Evolutionary conservation across 2,888 invertebrate genomes (phyloP).

Genomic region (Tenthredo livida): DNA sequence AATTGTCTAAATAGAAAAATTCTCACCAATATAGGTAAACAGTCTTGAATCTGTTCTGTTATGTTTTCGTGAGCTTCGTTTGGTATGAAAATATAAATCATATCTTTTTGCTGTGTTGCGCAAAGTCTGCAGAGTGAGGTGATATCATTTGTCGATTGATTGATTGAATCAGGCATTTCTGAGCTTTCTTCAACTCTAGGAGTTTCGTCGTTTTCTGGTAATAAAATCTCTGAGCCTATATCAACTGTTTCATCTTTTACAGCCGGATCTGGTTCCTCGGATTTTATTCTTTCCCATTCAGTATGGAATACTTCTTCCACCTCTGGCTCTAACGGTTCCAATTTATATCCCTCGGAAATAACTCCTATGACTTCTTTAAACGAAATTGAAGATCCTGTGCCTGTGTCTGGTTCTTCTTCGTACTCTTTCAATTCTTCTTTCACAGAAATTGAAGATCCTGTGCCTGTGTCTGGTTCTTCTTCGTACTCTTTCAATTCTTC

Average conservation of each 20-base stretch:
- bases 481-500: not conserved
- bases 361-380: not conserved
- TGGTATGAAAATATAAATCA: not conserved
- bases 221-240: not conserved
- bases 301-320: not conserved
- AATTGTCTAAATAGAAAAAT: not conserved
- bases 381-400: not conserved
- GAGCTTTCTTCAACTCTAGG: not conserved
- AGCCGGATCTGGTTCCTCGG: not conserved
- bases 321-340: not conserved
- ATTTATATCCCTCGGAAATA: not conserved
- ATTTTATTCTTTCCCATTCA: not conserved
- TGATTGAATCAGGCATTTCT: not conserved
- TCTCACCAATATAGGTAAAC: not conserved
- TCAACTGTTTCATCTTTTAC: not conserved
- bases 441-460: not conserved
- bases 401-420: not conserved
- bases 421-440: not conserved
- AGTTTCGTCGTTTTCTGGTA: not conserved
- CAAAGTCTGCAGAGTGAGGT: constrained; percentile 3
- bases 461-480: not conserved
- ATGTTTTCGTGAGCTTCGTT: not conserved
- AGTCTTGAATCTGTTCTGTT: not conserved
- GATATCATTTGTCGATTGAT: not conserved
- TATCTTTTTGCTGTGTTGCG: not conserved